Evolutionary conservation across 2,888 invertebrate genomes (phyloP).

Genomic region (Lydus trimaculatus): DNA sequence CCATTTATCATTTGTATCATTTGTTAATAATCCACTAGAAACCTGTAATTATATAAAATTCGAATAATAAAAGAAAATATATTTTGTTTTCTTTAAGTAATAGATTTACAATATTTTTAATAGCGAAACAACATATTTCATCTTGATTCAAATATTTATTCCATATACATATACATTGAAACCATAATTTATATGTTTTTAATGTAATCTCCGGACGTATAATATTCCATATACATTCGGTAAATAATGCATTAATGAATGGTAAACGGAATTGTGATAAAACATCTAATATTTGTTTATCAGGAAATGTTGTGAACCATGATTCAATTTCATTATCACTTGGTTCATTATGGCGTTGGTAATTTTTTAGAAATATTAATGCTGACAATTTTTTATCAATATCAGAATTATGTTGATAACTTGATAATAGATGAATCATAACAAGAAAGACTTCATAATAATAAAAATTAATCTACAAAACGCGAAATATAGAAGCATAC

Average conservation of each 20-base stretch:
- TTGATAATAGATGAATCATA: constrained; percentile 55
- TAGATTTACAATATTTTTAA: constrained; percentile 61
- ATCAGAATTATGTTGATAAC: constrained; percentile 5
- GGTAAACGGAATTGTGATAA: constrained; percentile 64
- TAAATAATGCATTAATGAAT: constrained; percentile 54
- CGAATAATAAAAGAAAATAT: constrained; percentile 3
- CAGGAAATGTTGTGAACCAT: constrained; percentile 59
- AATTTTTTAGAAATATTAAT: constrained; percentile 53
- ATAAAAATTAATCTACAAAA: constrained; percentile 62
- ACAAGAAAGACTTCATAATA: constrained; percentile 64
- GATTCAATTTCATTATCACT: constrained; percentile 60
- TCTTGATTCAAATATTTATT: constrained; percentile 55
- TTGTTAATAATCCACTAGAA: constrained; percentile 37
- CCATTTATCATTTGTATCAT: constrained; percentile 45
- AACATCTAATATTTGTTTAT: constrained; percentile 56
- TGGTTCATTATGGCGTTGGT: constrained; percentile 57
- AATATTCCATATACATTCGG: constrained; percentile 59
- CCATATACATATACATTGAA: constrained; percentile 54
- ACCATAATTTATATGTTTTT: constrained; percentile 62
- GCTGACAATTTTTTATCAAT: constrained; percentile 35
- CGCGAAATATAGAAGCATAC: background rate
- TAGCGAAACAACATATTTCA: constrained; percentile 62
- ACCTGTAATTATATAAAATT: constrained; percentile 29
- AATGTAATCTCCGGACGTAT: constrained; percentile 62
- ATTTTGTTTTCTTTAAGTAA: no score